Percentiles rank a stretch among this genome's conserved stretches.
phyloP scores from a whole-genome alignment of 2,113 vertebrate genomes.

The Alexandromys fortis region DNA sequence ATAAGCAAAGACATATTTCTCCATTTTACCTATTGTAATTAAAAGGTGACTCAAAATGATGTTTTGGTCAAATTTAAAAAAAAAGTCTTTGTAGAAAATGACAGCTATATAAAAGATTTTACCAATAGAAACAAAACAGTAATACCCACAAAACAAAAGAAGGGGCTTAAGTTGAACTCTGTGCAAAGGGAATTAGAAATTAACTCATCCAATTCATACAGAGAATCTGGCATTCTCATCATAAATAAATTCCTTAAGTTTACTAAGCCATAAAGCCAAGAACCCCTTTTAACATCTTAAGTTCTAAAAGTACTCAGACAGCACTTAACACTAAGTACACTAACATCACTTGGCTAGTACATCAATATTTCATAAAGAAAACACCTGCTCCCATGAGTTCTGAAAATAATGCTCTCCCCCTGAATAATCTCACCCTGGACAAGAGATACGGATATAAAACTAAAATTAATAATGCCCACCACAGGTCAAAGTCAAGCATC shows the following conservation, averaged over 20 bases:
- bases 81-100: background rate
- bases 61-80: background rate
- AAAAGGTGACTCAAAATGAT: background rate
- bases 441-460: background rate
- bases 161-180: slow-evolving; percentile 18
- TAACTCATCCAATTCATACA: slow-evolving; percentile 41
- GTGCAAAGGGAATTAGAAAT: slow-evolving; percentile 50
- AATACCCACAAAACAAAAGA: slow-evolving; percentile 38
- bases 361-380: slow-evolving; percentile 46
- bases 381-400: slow-evolving; percentile 17
- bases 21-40: background rate
- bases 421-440: slow-evolving; percentile 20
- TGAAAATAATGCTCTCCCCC: slow-evolving; percentile 10
- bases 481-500: slow-evolving; percentile 34
- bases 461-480: background rate
- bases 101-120: background rate
- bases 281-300: background rate
- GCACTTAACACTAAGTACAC: background rate
- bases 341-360: slow-evolving; percentile 29
- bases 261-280: slow-evolving; percentile 39
- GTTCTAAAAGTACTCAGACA: slow-evolving; percentile 50
- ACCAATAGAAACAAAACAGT: slow-evolving; percentile 36
- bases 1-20: slow-evolving; percentile 39
- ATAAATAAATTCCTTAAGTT: slow-evolving; percentile 42
- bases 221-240: slow-evolving; percentile 40